These are phyloP conservation scores for Anthopleura sola DNA, from an alignment of 64 coral and sea anemone genomes.

Conservation along the genomic window DNA sequence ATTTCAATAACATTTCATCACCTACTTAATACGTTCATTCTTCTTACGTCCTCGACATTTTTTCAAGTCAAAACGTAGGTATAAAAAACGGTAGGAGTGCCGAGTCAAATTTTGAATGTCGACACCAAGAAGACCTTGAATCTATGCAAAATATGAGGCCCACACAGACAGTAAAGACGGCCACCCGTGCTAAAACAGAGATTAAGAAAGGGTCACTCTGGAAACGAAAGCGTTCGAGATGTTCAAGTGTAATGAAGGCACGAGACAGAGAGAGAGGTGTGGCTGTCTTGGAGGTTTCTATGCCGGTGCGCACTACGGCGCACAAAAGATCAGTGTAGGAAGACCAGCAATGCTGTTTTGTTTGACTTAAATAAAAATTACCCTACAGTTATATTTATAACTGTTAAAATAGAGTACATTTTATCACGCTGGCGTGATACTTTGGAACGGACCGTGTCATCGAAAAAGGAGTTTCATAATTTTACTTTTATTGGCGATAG, in stretches of 20 bases:
- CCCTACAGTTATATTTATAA: no score
- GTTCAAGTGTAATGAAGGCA: background rate
- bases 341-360: no score
- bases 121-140: background rate
- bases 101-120: slow-evolving; percentile 12
- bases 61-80: background rate
- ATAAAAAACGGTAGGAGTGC: background rate
- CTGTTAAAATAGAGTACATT: no score
- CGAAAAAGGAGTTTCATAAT: no score
- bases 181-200: background rate
- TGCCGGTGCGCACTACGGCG: background rate
- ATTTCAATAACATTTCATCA: background rate
- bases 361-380: no score
- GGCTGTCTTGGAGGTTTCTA: background rate
- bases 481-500: no score
- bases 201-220: background rate
- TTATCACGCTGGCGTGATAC: no score
- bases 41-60: slow-evolving; percentile 9
- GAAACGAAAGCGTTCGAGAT: background rate
- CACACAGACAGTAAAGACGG: background rate
- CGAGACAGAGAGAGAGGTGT: background rate
- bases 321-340: no score
- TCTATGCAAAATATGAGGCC: slow-evolving; percentile 1
- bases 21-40: slow-evolving; percentile 4
- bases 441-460: no score